These are phyloP conservation scores for Nomada ferruginata DNA, from an alignment of 2,888 invertebrate species.

Conservation along the genomic window DNA sequence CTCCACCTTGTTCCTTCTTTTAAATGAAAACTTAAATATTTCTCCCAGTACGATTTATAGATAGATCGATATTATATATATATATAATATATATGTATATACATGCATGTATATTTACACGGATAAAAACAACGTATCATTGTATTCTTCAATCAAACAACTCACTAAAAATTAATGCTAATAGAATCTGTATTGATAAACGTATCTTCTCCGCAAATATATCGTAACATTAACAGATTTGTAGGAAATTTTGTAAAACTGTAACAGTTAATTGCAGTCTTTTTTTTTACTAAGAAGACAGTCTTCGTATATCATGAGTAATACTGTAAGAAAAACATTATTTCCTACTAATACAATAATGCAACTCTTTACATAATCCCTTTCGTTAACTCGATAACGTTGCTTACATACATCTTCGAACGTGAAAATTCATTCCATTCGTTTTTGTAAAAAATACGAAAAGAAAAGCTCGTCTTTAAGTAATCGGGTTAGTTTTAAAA, in stretches of 20 bases:
- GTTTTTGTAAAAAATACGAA: constrained; percentile 39
- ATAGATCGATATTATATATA: neutral
- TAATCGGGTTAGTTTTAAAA: constrained; percentile 18
- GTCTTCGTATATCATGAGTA: constrained; percentile 24
- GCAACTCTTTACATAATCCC: constrained; percentile 14
- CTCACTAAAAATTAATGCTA: neutral
- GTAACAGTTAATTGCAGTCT: constrained; percentile 25
- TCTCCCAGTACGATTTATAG: neutral
- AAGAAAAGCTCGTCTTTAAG: constrained; percentile 15
- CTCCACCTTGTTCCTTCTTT: neutral
- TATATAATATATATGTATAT: neutral
- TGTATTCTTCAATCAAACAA: constrained; percentile 9
- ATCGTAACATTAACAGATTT: constrained; percentile 6
- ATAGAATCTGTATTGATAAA: neutral
- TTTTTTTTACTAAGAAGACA: constrained; percentile 15
- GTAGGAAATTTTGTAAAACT: constrained; percentile 26
- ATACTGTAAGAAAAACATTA: constrained; percentile 27
- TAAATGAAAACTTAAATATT: constrained; percentile 3
- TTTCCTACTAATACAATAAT: constrained; percentile 14
- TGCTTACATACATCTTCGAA: constrained; percentile 12
- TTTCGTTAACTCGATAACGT: constrained; percentile 2
- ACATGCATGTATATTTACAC: constrained; percentile 20
- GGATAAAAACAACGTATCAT: constrained; percentile 14
- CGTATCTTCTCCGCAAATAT: constrained; percentile 10
- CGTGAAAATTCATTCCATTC: neutral